Percentiles rank a stretch among this genome's conserved stretches.
Evolutionary conservation across 2,113 vertebrate species (phyloP).

Genomic region (Ameiurus melas): DNA sequence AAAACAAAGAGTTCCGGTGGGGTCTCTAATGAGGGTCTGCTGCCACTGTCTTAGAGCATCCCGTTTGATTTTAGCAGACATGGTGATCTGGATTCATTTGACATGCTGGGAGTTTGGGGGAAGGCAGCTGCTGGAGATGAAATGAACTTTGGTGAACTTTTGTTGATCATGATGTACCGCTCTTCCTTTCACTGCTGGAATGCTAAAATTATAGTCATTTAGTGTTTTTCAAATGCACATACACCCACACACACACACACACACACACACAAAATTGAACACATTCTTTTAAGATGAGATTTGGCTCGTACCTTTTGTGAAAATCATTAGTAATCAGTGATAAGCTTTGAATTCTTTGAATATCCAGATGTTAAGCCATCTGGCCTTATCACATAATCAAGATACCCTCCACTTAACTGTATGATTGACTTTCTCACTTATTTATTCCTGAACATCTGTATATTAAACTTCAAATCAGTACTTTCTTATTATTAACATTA

Average conservation of each 20-base stretch:
- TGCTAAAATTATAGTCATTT: neutral
- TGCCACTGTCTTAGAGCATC: conserved; percentile 29
- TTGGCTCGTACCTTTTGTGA: neutral
- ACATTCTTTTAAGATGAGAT: conserved; percentile 17
- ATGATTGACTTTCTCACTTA: neutral
- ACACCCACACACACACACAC: neutral
- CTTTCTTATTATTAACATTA: neutral
- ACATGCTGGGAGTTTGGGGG: neutral
- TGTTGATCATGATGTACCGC: neutral
- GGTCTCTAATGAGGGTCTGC: conserved; percentile 24
- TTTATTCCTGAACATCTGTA: neutral
- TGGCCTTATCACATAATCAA: neutral
- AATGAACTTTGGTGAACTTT: conserved; percentile 12
- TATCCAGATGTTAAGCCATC: conserved; percentile 27
- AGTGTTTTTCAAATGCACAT: neutral
- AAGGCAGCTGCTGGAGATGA: neutral
- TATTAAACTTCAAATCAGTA: conserved; percentile 11
- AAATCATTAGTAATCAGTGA: conserved; percentile 12
- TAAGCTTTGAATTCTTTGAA: neutral
- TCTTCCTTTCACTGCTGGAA: neutral
- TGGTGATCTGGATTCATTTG: neutral
- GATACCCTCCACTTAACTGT: neutral
- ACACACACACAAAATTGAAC: neutral
- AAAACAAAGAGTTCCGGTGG: conserved; percentile 55
- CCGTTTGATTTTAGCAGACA: conserved; percentile 1